These are phyloP conservation scores for Corythoichthys haematopterus DNA, from an alignment of 2,113 vertebrate species.

Conservation along the genomic window DNA sequence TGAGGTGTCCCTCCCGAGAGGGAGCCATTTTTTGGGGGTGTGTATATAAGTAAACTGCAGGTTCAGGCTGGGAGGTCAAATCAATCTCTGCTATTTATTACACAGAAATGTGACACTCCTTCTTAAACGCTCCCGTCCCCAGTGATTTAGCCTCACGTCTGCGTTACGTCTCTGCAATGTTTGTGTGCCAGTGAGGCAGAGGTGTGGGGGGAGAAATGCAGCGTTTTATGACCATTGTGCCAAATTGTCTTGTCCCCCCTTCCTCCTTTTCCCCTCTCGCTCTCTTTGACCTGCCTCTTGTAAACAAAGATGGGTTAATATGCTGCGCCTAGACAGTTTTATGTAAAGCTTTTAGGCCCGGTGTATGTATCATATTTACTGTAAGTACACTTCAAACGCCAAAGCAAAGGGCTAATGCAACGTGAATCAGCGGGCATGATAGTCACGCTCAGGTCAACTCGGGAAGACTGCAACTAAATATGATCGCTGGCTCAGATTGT, in stretches of 20 bases:
- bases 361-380: constrained; percentile 83
- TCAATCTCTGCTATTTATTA: constrained; percentile 99
- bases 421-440: constrained; percentile 55
- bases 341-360: constrained; percentile 80
- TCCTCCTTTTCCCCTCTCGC: neutral
- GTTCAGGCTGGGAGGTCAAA: constrained; percentile 89
- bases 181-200: constrained; percentile 31
- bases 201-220: constrained; percentile 42
- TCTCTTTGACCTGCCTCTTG: constrained; percentile 66
- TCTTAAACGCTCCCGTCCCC: constrained; percentile 89
- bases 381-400: constrained; percentile 79
- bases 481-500: constrained; percentile 48
- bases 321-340: constrained; percentile 78
- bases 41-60: constrained; percentile 84
- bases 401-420: constrained; percentile 55
- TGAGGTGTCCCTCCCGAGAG: constrained; percentile 82
- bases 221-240: constrained; percentile 73
- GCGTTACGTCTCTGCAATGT: constrained; percentile 73
- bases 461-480: constrained; percentile 52
- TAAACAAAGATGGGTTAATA: constrained; percentile 83
- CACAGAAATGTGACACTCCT: constrained; percentile 92
- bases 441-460: constrained; percentile 64
- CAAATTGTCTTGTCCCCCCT: constrained; percentile 72
- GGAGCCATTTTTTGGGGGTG: constrained; percentile 80
- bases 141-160: constrained; percentile 82